Evolutionary conservation across 2,888 invertebrate species (phyloP).

Genomic region (Xestobium rufovillosum): DNA sequence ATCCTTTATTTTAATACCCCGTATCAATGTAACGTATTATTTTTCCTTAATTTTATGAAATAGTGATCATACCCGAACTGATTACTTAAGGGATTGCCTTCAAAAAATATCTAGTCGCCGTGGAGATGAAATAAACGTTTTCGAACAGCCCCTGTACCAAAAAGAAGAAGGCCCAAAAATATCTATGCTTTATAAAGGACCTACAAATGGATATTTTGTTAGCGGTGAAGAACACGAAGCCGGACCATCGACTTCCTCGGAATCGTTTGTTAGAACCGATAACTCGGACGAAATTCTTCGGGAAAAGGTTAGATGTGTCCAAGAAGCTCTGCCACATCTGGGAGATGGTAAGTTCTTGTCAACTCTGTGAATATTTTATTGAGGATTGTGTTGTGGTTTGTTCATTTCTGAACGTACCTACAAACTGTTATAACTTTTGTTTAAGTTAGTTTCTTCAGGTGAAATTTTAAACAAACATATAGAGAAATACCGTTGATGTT

Average conservation of each 20-base stretch:
- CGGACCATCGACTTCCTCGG: slow-evolving; percentile 19
- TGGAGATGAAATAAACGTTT: slow-evolving; percentile 20
- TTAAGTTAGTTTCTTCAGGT: too few relatives aligned
- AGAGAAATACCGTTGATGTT: too few relatives aligned
- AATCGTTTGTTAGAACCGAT: too few relatives aligned
- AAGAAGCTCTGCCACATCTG: slow-evolving; percentile 66
- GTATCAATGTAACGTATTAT: slow-evolving; percentile 5
- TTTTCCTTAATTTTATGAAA: slow-evolving; percentile 24
- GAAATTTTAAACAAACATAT: too few relatives aligned
- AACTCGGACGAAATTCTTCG: too few relatives aligned
- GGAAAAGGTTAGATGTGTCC: slow-evolving; percentile 42
- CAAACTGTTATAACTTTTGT: too few relatives aligned
- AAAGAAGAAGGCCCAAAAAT: too few relatives aligned
- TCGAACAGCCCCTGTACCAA: slow-evolving; percentile 12
- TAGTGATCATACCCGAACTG: slow-evolving; percentile 37
- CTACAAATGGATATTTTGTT: too few relatives aligned
- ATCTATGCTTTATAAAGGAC: neutral
- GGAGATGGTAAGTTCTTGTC: slow-evolving; percentile 55
- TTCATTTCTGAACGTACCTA: too few relatives aligned
- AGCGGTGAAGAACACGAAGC: slow-evolving; percentile 20
- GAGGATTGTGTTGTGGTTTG: too few relatives aligned
- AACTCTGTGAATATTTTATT: slow-evolving; percentile 6
- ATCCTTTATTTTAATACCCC: slow-evolving; percentile 19
- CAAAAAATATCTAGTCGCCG: slow-evolving; percentile 26
- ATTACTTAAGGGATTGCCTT: slow-evolving; percentile 35